These are phyloP conservation scores for Alectura lathami DNA, from an alignment of 2,113 vertebrate genomes.

Conservation along the genomic window DNA sequence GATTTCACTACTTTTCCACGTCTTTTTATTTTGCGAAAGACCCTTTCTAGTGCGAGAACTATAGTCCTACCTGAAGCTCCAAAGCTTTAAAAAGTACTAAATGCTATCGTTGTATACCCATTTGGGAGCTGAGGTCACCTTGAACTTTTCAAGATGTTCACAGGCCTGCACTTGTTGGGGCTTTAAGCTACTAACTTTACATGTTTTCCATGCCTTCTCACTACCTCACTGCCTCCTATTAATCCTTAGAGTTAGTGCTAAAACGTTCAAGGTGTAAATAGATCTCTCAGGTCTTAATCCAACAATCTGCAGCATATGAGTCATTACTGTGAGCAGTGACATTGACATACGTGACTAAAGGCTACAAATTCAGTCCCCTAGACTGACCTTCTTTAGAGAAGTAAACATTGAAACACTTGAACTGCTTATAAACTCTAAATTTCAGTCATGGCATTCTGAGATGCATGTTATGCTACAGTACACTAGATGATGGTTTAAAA, in stretches of 20 bases:
- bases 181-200: neutral
- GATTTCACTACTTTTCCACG: neutral
- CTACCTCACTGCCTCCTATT: neutral
- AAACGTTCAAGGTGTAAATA: neutral
- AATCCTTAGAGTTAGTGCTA: neutral
- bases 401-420: neutral
- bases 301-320: neutral
- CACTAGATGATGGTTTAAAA: neutral
- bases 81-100: neutral
- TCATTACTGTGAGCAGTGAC: neutral
- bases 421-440: neutral
- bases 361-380: neutral
- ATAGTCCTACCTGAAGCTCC: neutral
- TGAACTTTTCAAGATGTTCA: neutral
- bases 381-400: neutral
- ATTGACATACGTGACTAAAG: fast-evolving
- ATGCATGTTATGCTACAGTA: neutral
- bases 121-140: neutral
- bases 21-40: neutral
- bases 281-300: neutral
- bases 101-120: neutral
- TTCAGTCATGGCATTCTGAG: neutral
- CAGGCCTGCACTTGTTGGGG: fast-evolving
- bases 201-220: neutral
- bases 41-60: neutral